phyloP scores from a whole-genome alignment of 1,140 invertebrate genomes.

The Sesamia nonagrioides region DNA sequence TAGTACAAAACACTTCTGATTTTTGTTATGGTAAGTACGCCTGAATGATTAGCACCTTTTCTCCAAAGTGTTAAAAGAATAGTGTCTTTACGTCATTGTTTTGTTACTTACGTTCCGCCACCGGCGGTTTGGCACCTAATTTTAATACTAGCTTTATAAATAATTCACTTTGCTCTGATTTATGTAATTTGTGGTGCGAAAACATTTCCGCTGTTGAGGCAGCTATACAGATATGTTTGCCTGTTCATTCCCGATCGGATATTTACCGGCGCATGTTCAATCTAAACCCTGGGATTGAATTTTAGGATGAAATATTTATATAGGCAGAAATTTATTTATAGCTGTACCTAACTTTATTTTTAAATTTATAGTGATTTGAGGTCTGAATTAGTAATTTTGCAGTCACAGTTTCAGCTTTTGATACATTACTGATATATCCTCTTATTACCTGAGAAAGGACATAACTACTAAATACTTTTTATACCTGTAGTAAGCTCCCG shows the following conservation, averaged over 20 bases:
- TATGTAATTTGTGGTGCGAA: constrained; percentile 20
- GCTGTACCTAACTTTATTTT: background rate
- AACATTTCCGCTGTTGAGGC: constrained; percentile 17
- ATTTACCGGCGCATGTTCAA: constrained; percentile 21
- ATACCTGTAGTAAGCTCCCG: too few relatives aligned
- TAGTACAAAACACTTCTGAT: constrained; percentile 15
- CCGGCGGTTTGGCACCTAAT: constrained; percentile 11
- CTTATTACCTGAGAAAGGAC: too few relatives aligned
- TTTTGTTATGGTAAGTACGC: constrained; percentile 25
- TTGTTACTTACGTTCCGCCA: constrained; percentile 15
- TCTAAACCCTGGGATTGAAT: background rate
- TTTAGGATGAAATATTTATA: background rate
- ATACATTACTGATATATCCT: too few relatives aligned
- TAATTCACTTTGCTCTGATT: constrained; percentile 35
- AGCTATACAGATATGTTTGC: background rate
- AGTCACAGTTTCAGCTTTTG: too few relatives aligned
- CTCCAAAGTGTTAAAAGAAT: constrained; percentile 32
- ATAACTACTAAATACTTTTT: too few relatives aligned
- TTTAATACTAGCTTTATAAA: constrained; percentile 22
- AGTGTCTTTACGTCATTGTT: constrained; percentile 46
- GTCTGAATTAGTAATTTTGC: background rate
- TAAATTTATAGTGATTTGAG: background rate
- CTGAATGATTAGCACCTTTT: constrained; percentile 41
- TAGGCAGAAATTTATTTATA: background rate
- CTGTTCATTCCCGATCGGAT: constrained; percentile 10